Conservation (phyloP, 1,140 invertebrate genomes). For the Tetraneura akinire region DNA sequence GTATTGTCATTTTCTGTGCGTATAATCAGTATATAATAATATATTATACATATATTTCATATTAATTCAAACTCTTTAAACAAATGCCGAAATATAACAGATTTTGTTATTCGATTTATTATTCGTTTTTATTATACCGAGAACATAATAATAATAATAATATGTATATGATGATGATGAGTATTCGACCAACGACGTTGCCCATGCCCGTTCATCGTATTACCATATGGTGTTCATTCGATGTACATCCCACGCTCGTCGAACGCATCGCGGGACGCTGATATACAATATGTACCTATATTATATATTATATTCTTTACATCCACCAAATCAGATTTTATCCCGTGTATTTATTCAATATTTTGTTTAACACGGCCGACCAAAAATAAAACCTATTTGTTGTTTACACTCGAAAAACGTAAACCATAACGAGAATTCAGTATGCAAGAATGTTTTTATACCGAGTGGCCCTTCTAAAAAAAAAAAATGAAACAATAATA, state of each 20-base stretch:
- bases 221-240: conserved; percentile 32
- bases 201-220: too few species aligned
- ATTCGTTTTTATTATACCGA: not conserved
- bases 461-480: too few species aligned
- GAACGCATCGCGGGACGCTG: not conserved
- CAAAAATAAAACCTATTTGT: too few species aligned
- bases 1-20: not conserved
- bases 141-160: not conserved
- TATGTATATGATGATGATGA: not conserved
- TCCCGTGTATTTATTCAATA: not conserved
- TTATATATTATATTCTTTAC: not conserved
- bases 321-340: not conserved
- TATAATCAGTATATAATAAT: not conserved
- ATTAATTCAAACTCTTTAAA: not conserved
- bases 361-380: too few species aligned
- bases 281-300: too few species aligned
- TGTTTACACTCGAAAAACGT: too few species aligned
- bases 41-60: not conserved
- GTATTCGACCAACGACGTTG: not conserved
- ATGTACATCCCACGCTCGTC: conserved; percentile 33
- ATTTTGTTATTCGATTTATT: not conserved
- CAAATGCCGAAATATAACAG: not conserved
- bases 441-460: too few species aligned
- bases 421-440: too few species aligned
- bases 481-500: too few species aligned